Conservation (phyloP, 1,140 invertebrate species). For the Sitobion miscanthi region DNA sequence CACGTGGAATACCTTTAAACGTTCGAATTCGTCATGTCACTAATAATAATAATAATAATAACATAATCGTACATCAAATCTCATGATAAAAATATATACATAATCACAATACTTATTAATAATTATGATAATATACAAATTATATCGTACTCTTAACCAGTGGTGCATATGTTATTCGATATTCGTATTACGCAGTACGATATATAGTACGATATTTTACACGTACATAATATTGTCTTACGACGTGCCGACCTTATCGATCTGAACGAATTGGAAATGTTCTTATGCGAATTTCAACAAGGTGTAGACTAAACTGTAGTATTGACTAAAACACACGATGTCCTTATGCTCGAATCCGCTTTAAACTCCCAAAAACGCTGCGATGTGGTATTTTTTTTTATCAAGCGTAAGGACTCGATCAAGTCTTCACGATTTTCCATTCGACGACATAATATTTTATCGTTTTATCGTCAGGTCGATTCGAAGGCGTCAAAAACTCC, state of each 20-base stretch:
- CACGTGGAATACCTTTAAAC: background rate
- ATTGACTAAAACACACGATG: background rate
- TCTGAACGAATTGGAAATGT: background rate
- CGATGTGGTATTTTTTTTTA: background rate
- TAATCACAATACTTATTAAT: conserved; percentile 4
- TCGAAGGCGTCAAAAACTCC: background rate
- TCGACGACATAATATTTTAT: background rate
- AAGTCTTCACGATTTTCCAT: background rate
- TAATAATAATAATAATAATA: background rate
- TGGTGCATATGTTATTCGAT: background rate
- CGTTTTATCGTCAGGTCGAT: background rate
- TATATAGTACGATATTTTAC: background rate
- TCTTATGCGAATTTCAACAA: background rate
- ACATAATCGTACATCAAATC: background rate
- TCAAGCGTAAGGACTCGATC: background rate
- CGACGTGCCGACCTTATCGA: background rate
- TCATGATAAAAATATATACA: background rate
- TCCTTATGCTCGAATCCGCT: background rate
- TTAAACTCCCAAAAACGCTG: background rate
- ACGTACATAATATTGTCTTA: background rate
- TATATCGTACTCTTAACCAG: background rate
- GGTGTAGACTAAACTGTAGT: background rate
- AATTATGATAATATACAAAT: background rate
- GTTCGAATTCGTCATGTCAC: background rate
- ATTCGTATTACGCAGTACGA: background rate